Conservation (phyloP, 2,888 invertebrate genomes). For the Hemistola chrysoprasaria region DNA sequence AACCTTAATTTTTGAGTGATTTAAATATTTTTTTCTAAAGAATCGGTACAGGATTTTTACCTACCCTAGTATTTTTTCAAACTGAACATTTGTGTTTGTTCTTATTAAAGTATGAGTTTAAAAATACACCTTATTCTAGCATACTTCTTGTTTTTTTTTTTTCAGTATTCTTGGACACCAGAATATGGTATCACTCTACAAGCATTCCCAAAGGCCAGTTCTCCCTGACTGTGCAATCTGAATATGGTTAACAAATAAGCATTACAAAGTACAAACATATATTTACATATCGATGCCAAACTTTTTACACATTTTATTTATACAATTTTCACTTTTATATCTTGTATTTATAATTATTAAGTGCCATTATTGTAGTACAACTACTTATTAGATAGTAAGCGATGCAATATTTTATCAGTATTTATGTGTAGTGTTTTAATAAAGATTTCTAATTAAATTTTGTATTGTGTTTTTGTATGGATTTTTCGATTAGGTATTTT, state of each 20-base stretch:
- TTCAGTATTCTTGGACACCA: slow-evolving; percentile 92
- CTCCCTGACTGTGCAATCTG: slow-evolving; percentile 94
- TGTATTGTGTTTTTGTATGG: slow-evolving; percentile 21
- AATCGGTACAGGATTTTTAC: too few species aligned
- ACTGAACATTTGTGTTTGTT: too few species aligned
- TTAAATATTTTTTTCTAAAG: slow-evolving; percentile 1
- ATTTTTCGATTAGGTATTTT: too few species aligned
- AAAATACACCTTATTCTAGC: too few species aligned
- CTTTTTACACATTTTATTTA: slow-evolving; percentile 44
- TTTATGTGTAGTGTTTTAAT: slow-evolving; percentile 40
- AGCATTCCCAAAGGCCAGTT: slow-evolving; percentile 90
- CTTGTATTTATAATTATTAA: slow-evolving; percentile 11
- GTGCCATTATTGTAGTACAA: slow-evolving; percentile 73
- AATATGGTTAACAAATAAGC: slow-evolving; percentile 84
- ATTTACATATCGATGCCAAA: slow-evolving; percentile 76
- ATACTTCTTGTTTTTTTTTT: slow-evolving; percentile 34
- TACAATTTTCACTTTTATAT: slow-evolving; percentile 47
- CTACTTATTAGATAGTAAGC: slow-evolving; percentile 53
- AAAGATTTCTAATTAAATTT: slow-evolving; percentile 26
- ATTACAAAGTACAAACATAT: slow-evolving; percentile 49
- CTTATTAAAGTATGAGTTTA: too few species aligned
- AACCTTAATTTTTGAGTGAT: background rate
- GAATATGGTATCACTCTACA: slow-evolving; percentile 96
- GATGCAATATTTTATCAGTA: slow-evolving; percentile 46
- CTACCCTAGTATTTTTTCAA: too few species aligned